Evolutionary conservation across 2,888 invertebrate genomes (phyloP), one percentile per base, ranked within the genome.

Genomic region (Chrysolina americana): DNA sequence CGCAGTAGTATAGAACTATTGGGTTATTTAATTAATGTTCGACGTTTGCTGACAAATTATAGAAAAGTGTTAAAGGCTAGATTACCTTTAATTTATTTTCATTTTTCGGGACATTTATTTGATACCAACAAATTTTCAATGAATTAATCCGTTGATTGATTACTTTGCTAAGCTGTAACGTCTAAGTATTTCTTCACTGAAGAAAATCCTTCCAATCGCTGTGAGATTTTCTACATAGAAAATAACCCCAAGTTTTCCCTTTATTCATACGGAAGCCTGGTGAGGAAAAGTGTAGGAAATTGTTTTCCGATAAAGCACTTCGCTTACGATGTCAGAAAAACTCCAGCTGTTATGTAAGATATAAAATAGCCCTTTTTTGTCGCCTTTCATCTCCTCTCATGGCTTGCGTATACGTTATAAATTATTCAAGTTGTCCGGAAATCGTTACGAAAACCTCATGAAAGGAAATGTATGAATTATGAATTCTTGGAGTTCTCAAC

Each of bases 401-500:
- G 74, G 28, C 28, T 56, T 48, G 44, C 65, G 28, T 65, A 62
- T 62, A 53, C 53, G 41, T 44, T 47, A 63, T 74, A 71, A 74
- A 74, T 74, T 64, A 74, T 74, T 74, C 74, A 74, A 68, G 48
- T 19, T 65, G 23, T 28, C 50, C 21, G 68, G 47, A 68, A 74
- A 71, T 64, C 68, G 68, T 74, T 71, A 53, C 68, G 53, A 65
- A 64, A 65, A 36, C 68, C 64, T 74, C 74, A 68, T 68, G 53
- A 74, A 71, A 56, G 68, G 56, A 63, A 47, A 50, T 17, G 53
- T 23, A 68, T 71, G 70, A 74, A 74, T 68, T 71, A 68, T 71
- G 70, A 74, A 74, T 68, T 71, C 71, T 48, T 71, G 71, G 74
- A 74, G 71, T 71, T 71, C 71, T 71, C 68, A 47, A 74, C 65